Percentiles rank a stretch among this genome's conserved stretches.
These are phyloP conservation scores for Athalia rosae DNA, from an alignment of 2,888 invertebrate species.

Conservation along the genomic window DNA sequence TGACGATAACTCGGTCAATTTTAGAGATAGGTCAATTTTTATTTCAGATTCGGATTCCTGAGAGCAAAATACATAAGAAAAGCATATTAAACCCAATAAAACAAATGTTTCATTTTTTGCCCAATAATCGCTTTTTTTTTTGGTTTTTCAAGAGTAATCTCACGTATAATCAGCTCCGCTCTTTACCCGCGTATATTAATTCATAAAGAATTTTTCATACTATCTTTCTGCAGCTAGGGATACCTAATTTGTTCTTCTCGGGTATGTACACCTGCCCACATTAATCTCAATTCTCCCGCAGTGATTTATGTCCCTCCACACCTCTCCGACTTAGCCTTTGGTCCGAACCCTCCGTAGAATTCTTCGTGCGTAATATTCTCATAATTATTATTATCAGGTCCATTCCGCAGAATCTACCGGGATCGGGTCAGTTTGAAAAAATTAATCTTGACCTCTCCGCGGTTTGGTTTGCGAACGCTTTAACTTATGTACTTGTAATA, in stretches of 20 bases:
- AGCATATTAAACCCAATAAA: no score
- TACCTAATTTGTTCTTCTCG: slow-evolving; percentile 11
- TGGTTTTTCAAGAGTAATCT: no score
- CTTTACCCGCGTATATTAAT: no score
- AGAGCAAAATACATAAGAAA: no score
- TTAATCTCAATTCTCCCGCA: slow-evolving; percentile 37
- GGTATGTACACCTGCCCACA: slow-evolving; percentile 25
- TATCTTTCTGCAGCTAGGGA: neutral
- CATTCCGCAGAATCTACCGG: neutral
- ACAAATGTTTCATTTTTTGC: no score
- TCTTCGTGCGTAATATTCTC: neutral
- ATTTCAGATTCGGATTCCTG: no score
- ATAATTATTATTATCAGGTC: no score
- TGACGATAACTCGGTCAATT: no score
- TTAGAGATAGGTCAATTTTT: no score
- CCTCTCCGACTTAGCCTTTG: slow-evolving; percentile 18
- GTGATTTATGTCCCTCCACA: slow-evolving; percentile 29
- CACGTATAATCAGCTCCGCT: no score
- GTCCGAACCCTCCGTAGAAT: slow-evolving; percentile 29
- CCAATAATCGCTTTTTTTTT: no score
- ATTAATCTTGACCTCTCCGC: slow-evolving; percentile 41
- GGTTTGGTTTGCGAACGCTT: neutral
- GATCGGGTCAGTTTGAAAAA: neutral
- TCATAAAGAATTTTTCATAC: neutral
- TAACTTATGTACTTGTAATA: no score